Evolutionary conservation across 1,140 invertebrate genomes (phyloP), one percentile per base, ranked within the genome.

Genomic region (Pseudomyrmex pallidus): DNA sequence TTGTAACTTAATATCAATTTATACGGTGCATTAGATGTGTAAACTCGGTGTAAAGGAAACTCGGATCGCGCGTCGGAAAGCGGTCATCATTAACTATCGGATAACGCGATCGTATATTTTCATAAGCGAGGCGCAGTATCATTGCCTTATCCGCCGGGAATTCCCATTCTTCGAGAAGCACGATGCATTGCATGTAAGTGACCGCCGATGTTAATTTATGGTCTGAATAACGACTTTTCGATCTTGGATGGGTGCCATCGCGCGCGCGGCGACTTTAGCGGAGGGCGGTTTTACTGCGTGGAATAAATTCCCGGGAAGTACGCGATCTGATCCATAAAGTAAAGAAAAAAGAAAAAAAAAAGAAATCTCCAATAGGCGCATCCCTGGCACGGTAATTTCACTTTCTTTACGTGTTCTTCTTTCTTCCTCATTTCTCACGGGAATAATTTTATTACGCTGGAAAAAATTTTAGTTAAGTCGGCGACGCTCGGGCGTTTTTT

Each of bases 231-330:
- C 64, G 84, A 80, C 80, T 86, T 88, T 76, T 80, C 70, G 87
- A 89, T 88, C 87, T 86, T 89, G 87, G 87, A 89, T 86, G 76
- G 70, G 89, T 87, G 87, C 87, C 88, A 88, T 77, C 74, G 68
- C 62, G 70, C 48, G 78, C 70, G 35, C 35, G 35, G 5, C 35
- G 84, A 76, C 52, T 83, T 82, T 82, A 84, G 57, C 59, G 67
- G 35, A 50, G 72, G 70, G 76, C 54, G 63, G 87, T 89, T 84
- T 89, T 86, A 89, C 82, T 82, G 76, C 61, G 56, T 63, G 74
- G 88, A 89, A 89, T 89, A 89, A 89, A 89, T 89, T 89, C 82
- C 62, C 44, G 22, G 35, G 12, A 86, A 77, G 87, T 78, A 73
- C 66, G 62, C 73, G 76, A 63, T 52, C 84, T 82, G 78, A 88